Base-by-base conservation (phyloP, 2,888 invertebrate species). In the Rhamphomyia laevipes region DNA sequence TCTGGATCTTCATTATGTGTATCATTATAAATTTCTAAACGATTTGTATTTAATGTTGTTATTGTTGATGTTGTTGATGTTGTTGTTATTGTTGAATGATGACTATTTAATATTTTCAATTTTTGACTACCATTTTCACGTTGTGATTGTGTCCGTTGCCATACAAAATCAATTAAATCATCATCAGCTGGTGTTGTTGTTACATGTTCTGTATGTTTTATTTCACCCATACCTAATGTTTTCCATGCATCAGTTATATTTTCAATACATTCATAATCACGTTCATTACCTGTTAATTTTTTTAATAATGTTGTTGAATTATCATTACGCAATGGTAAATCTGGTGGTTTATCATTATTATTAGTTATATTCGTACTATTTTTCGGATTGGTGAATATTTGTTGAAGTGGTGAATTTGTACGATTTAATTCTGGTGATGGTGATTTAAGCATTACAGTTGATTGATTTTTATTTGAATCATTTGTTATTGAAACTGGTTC, bases 201-300 rank as follows among this genome's bases (percentile, higher is more conserved):
- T 5, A 67, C 46, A 55, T 69, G 73, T 63, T 87, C 87, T 1
- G 77, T 80, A 60, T 87, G 87, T 53, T 80, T 78, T 11, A 86
- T 77, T 46, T 82, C 81, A 61, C 81, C 80, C 17, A 86, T 75
- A 1, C 88, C 88, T 52, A 86, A 73, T 1, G 87, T 87, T 63
- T 80, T 81, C 88, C 88, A 88, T 10, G 88, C 88, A 59, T 88
- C 83, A 59, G 76, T 82, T 52, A 86, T 75, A 7, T 82, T 77
- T 71, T 86, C 86, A 23, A 89, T 79, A 61, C 80, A 76, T 61
- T 89, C 88, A 66, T 88, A 88, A 60, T 71, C 67, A 12, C 67
- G 59, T 52, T 69, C 67, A 27, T 27, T 27, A 27, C 23, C 23
- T 27, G 23, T 4, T 27, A 27, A 7, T 27, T 27, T 27, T 27